Evolutionary conservation across 2,888 invertebrate species (phyloP).

Genomic region (Lingula anatina): DNA sequence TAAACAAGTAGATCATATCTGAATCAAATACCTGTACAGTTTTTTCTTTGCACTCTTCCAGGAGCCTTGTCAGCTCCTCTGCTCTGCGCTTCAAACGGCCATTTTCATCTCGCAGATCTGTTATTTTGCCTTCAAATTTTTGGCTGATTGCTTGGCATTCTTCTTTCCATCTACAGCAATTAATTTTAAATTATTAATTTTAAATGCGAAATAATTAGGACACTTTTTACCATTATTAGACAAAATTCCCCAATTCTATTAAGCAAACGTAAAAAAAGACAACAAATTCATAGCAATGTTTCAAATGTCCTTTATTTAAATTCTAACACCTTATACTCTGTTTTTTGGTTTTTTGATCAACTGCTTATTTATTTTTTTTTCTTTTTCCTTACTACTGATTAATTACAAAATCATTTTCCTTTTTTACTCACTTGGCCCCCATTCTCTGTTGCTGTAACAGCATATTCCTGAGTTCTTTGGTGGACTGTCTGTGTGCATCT

Average conservation of each 20-base stretch:
- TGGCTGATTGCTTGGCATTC: constrained; percentile 42
- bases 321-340: too few relatives aligned
- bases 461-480: constrained; percentile 35
- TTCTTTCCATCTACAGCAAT: constrained; percentile 46
- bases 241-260: background rate
- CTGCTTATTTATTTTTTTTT: too few relatives aligned
- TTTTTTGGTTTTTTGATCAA: too few relatives aligned
- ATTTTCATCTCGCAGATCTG: constrained; percentile 33
- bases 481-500: constrained; percentile 36
- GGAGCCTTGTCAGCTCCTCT: constrained; percentile 36
- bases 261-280: background rate
- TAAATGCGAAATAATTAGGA: too few relatives aligned
- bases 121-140: constrained; percentile 43
- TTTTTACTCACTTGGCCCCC: constrained; percentile 42
- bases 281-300: background rate
- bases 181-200: too few relatives aligned
- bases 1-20: background rate
- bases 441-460: constrained; percentile 45
- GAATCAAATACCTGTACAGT: constrained; percentile 30
- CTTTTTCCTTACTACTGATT: background rate
- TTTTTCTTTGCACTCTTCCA: constrained; percentile 43
- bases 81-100: constrained; percentile 33
- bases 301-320: too few relatives aligned
- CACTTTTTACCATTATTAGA: too few relatives aligned
- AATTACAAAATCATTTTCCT: background rate